Base-by-base conservation (phyloP, 2,797 vertebrate species). In the Rhynchonycteris naso region DNA sequence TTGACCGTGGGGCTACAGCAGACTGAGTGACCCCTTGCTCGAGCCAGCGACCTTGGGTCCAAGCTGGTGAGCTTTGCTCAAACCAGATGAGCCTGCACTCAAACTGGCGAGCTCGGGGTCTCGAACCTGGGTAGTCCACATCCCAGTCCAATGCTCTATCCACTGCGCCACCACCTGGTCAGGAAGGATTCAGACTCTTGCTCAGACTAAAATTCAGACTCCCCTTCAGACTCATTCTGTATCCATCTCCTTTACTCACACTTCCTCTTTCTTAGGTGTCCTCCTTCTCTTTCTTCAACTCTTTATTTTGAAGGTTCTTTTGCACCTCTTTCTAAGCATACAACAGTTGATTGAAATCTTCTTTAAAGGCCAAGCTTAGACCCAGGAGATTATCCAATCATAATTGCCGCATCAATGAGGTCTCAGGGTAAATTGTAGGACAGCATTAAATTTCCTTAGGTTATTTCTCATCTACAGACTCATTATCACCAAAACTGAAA, bases 331-430 rank as follows among this genome's bases (percentile, higher is more conserved):
- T 35, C 43, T 28, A 93, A 7, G 47, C 43, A 63, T 22, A 66
- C 5, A 76, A n/a, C 58, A 72, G 84, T 63, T 84, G 86, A 90
- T 4, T 54, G 2, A 83, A 90, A 52, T 66, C 7, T 61, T 65
- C 91, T 95, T 75, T n/a, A 92, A 92, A 95, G 35, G 63, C 28
- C 84, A 90, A 66, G 82, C 81, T 79, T 87, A 2, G 0, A 16
- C 83, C 28, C 16, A 84, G 76, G 38, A 68, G 86, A 91, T 35
- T 26, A 83, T 81, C 30, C 80, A 13, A 13, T 16, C 35, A 58
- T 30, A 56, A 58, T 6, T 30, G 14, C 16, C 79, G 28, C 43
- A 79, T 68, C 65, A 50, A 3, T 74, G 47, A 88, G 10, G 47
- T 43, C 28, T 75, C 65, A 93, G 11, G 11, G 26, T 33, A 54